A percentile compares a stretch with the other conserved stretches of the same genome.
Evolutionary conservation across 2,113 vertebrate species (phyloP).

Genomic region (Oreotrochilus melanogaster): DNA sequence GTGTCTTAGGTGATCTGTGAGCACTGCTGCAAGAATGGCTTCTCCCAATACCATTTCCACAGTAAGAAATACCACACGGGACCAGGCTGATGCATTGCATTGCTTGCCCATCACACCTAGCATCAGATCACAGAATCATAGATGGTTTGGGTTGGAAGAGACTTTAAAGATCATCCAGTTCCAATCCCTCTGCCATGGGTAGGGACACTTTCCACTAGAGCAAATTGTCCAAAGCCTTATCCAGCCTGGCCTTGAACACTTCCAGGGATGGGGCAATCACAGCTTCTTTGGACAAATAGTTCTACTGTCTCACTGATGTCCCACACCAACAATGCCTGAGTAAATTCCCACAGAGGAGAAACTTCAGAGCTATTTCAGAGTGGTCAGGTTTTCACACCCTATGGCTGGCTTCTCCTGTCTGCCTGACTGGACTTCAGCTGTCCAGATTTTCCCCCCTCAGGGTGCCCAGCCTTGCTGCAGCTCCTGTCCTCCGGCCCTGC

Average conservation of each 20-base stretch:
- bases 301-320: not conserved
- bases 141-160: too few species aligned
- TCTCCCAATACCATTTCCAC: not conserved
- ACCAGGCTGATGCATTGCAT: accelerated
- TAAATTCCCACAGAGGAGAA: not conserved
- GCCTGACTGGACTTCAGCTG: not conserved
- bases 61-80: not conserved
- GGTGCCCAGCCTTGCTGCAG: accelerated
- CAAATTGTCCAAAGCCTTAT: too few species aligned
- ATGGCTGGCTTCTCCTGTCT: accelerated
- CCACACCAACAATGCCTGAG: not conserved
- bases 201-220: too few species aligned
- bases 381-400: accelerated
- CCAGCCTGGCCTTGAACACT: not conserved
- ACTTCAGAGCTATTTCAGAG: not conserved
- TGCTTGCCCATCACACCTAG: not conserved
- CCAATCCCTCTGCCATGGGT: too few species aligned
- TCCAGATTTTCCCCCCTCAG: accelerated
- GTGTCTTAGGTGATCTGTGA: not conserved
- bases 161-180: too few species aligned
- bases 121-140: accelerated
- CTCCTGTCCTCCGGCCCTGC: not conserved
- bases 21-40: not conserved
- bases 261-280: too few species aligned
- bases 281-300: too few species aligned